Evolutionary conservation across 2,888 invertebrate species (phyloP).

Genomic region (Orchestes rusci): DNA sequence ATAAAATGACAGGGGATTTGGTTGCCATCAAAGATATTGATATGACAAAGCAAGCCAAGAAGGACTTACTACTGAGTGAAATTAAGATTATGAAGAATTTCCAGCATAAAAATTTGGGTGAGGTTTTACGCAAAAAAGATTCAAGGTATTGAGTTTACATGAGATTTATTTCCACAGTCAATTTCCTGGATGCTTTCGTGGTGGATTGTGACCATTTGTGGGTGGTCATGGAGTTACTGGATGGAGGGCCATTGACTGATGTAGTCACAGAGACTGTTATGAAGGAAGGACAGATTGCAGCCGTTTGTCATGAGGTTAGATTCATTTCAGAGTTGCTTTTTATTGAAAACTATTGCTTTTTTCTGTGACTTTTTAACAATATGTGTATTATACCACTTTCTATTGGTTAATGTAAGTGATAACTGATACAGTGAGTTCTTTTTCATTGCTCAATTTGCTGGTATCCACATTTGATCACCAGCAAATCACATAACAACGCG

Average conservation of each 20-base stretch:
- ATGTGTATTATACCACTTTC: no score
- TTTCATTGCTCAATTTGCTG: no score
- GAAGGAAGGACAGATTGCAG: constrained; percentile 95
- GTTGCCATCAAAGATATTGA: constrained; percentile 97
- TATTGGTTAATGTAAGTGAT: no score
- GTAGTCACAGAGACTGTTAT: constrained; percentile 96
- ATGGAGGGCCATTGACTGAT: constrained; percentile 93
- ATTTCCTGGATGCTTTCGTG: constrained; percentile 91
- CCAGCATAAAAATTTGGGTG: constrained; percentile 69
- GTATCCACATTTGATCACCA: no score
- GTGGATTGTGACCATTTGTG: constrained; percentile 79
- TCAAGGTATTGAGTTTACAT: neutral
- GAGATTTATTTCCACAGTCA: constrained; percentile 57
- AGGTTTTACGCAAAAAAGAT: neutral
- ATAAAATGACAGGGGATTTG: constrained; percentile 60
- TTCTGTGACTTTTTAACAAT: no score
- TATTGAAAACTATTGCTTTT: no score
- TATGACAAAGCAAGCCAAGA: constrained; percentile 88
- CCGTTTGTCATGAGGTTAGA: constrained; percentile 88
- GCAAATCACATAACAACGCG: no score
- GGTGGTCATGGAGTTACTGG: constrained; percentile 94
- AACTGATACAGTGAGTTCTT: no score
- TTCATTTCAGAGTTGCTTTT: neutral
- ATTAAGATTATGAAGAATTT: constrained; percentile 87
- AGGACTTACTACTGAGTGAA: constrained; percentile 92